Evolutionary conservation across 2,113 vertebrate species (phyloP), one percentile per base, ranked within the genome.

Genomic region (Rallus limicola): DNA sequence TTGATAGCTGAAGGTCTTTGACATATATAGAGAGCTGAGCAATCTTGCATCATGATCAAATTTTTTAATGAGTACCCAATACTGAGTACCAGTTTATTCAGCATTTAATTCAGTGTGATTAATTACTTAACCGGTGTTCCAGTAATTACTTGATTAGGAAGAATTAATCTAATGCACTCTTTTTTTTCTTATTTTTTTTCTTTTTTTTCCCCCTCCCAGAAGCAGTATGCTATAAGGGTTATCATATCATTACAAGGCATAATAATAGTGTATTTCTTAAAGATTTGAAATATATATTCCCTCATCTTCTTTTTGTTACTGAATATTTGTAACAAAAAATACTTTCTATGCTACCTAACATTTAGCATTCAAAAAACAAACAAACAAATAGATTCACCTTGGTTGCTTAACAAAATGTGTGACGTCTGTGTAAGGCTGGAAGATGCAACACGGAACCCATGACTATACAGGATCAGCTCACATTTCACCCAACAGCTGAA

Each of bases 131-230:
- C 6, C 16, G 44, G 11, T 46, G 28, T 87, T 77, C 64, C 40
- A 58, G 13, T 56, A 72, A 67, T 36, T 25, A 40, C 6, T 5
- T 72, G 16, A 76, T 64, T 71, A 76, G 8, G 21, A 60, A 52
- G 1, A 65, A 72, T 60, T 70, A 72, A 2, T 34, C 10, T 44
- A 71, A 72, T 29, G 2, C 0, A 36, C 3, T 31, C 10, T n/a
- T 20, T 1, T 19, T 8, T 8, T 29, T 33, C 7, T 9, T 10
- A 3, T 17, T 13, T 18, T 64, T 53, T 1, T 7, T 31, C 13
- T 9, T 28, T 28, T 33, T 8, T 6, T 58, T 11, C 10, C 14
- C 4, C 2, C 1, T 28, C 19, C 9, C 14, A 5, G 60, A 70
- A 64, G 2, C 4, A 74, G 48, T 48, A 21, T 1, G 10, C 18